Percentiles rank a stretch among this genome's conserved stretches.
phyloP scores from a whole-genome alignment of 2,113 vertebrate genomes.

The Toxotes chatareus region DNA sequence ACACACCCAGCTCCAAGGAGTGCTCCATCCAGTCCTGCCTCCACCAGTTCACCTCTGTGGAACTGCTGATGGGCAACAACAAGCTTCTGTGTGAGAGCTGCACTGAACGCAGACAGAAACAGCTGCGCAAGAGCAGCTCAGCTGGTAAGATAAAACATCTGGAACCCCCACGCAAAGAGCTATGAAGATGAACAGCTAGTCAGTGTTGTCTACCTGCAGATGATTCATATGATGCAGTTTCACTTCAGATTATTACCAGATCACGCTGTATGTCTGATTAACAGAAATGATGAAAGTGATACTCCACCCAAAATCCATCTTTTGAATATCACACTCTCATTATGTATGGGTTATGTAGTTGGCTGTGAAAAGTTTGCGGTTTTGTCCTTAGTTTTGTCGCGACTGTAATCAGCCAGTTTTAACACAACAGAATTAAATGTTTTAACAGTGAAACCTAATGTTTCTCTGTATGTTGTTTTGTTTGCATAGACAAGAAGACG shows the following conservation, averaged over 20 bases:
- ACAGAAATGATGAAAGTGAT: neutral
- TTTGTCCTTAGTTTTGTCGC: neutral
- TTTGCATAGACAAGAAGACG: constrained; percentile 88
- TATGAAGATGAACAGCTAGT: neutral
- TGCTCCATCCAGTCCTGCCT: constrained; percentile 98
- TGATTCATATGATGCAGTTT: neutral
- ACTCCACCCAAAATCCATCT: neutral
- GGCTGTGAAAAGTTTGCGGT: neutral
- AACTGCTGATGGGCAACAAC: constrained; percentile 98
- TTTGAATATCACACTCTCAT: neutral
- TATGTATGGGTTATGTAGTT: neutral
- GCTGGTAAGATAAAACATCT: constrained; percentile 82
- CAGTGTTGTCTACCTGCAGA: neutral
- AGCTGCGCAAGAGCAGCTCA: constrained; percentile 84
- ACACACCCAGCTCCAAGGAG: constrained; percentile 94
- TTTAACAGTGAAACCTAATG: neutral
- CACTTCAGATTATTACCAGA: neutral
- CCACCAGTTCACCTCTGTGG: constrained; percentile 96
- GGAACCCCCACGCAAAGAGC: neutral
- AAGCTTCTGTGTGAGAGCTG: constrained; percentile 96
- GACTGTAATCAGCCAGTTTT: too few relatives aligned
- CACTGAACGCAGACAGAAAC: constrained; percentile 88
- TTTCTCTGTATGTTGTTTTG: constrained; percentile 18
- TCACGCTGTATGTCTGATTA: neutral
- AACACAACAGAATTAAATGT: neutral